These are phyloP conservation scores for Luperina nickerlii DNA, from an alignment of 2,888 invertebrate species.

Conservation along the genomic window DNA sequence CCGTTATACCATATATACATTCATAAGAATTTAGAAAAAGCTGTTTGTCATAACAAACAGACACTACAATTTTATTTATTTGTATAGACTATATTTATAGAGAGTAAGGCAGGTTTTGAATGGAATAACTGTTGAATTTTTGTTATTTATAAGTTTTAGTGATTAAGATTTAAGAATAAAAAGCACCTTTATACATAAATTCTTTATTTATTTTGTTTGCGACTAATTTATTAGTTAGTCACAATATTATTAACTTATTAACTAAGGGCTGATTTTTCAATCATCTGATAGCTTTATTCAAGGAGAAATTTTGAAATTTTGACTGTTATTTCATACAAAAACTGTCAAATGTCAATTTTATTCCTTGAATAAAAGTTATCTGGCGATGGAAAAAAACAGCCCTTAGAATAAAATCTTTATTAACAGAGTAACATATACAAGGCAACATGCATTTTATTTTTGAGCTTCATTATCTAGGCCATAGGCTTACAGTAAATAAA, in stretches of 20 bases:
- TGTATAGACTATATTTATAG: neutral
- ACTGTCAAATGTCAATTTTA: too few species aligned
- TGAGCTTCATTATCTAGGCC: constrained; percentile 52
- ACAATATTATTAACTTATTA: constrained; percentile 68
- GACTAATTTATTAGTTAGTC: constrained; percentile 67
- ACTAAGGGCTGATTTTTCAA: constrained; percentile 20
- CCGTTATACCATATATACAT: neutral
- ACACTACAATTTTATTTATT: neutral
- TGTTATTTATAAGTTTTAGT: constrained; percentile 1
- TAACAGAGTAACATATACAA: constrained; percentile 72
- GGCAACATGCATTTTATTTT: constrained; percentile 67
- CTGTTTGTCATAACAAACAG: neutral
- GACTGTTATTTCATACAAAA: too few species aligned
- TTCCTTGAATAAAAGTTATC: too few species aligned
- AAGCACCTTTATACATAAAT: constrained; percentile 52
- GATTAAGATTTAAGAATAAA: constrained; percentile 44
- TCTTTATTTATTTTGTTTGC: constrained; percentile 61
- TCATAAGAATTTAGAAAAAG: neutral
- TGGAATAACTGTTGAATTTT: neutral
- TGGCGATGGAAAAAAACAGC: too few species aligned
- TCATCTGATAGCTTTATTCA: too few species aligned
- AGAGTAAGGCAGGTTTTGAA: neutral
- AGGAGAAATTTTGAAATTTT: too few species aligned
- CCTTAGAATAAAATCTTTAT: constrained; percentile 68
- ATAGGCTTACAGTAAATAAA: constrained; percentile 24